These are phyloP conservation scores for Cataglyphis hispanica DNA, from an alignment of 1,140 invertebrate genomes.

Conservation along the genomic window DNA sequence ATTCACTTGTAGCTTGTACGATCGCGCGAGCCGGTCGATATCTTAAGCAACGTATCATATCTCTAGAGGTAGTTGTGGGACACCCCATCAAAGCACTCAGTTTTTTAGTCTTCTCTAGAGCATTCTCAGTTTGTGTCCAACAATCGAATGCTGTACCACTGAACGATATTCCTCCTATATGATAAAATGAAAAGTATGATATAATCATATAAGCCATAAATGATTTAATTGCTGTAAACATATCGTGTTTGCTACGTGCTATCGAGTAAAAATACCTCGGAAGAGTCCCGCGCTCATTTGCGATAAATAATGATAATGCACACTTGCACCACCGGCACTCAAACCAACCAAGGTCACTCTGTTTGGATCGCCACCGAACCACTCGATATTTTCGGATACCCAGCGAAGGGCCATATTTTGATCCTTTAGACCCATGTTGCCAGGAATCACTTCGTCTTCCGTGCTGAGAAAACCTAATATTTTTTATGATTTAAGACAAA, in stretches of 20 bases:
- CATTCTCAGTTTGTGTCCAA: conserved; percentile 90
- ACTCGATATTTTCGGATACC: conserved; percentile 87
- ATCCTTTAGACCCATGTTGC: conserved; percentile 89
- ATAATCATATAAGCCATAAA: background rate
- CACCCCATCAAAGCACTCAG: conserved; percentile 91
- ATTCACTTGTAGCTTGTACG: conserved; percentile 83
- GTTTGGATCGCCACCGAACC: conserved; percentile 87
- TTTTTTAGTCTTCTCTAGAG: conserved; percentile 89
- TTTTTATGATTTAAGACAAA: background rate
- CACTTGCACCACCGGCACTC: conserved; percentile 87
- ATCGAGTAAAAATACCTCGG: conserved; percentile 78
- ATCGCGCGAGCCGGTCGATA: conserved; percentile 88
- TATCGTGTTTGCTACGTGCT: background rate
- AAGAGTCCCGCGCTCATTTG: conserved; percentile 81
- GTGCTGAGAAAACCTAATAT: conserved; percentile 87
- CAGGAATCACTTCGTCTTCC: conserved; percentile 86
- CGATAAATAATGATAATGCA: conserved; percentile 89
- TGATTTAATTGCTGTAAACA: background rate
- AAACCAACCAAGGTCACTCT: conserved; percentile 86
- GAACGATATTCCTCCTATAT: conserved; percentile 90
- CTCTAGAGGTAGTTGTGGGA: conserved; percentile 86
- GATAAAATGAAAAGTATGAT: background rate
- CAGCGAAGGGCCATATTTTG: conserved; percentile 88
- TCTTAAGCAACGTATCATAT: conserved; percentile 91
- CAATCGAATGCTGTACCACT: conserved; percentile 91